phyloP scores from a whole-genome alignment of 2,113 vertebrate species.

The Burhinus bistriatus region DNA sequence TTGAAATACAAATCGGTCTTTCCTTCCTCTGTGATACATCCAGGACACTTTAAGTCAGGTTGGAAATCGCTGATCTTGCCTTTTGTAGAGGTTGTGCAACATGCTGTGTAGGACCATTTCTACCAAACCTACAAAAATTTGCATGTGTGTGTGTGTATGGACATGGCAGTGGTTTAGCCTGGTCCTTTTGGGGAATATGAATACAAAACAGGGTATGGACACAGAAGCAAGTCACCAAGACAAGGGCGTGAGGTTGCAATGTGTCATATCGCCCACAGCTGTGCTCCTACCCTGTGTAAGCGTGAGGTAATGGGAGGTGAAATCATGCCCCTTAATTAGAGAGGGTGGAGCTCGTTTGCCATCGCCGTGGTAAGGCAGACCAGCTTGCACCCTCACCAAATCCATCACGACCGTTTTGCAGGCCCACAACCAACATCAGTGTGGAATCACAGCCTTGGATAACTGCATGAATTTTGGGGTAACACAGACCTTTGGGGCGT shows the following conservation, averaged over 20 bases:
- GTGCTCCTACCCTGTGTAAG: not conserved
- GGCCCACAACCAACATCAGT: not conserved
- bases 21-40: not conserved
- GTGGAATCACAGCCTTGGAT: not conserved
- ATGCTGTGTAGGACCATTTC: fast-evolving
- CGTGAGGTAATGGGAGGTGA: not conserved
- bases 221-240: not conserved
- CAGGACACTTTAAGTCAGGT: not conserved
- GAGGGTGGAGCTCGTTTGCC: not conserved
- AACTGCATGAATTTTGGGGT: not conserved
- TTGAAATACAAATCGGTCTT: not conserved
- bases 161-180: not conserved
- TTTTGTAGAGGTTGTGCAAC: not conserved
- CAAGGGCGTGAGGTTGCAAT: not conserved
- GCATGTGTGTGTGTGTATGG: not conserved
- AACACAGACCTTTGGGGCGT: not conserved
- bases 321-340: not conserved
- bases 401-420: too few species aligned
- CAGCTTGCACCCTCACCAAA: too few species aligned
- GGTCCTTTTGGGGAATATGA: not conserved
- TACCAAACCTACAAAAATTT: not conserved
- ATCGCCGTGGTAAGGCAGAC: too few species aligned
- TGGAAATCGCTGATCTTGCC: not conserved
- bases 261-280: not conserved
- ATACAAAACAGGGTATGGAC: not conserved